A percentile compares a stretch with the other conserved stretches of the same genome.
Evolutionary conservation across 2,797 vertebrate species (phyloP).

Genomic region (Dallia pectoralis): DNA sequence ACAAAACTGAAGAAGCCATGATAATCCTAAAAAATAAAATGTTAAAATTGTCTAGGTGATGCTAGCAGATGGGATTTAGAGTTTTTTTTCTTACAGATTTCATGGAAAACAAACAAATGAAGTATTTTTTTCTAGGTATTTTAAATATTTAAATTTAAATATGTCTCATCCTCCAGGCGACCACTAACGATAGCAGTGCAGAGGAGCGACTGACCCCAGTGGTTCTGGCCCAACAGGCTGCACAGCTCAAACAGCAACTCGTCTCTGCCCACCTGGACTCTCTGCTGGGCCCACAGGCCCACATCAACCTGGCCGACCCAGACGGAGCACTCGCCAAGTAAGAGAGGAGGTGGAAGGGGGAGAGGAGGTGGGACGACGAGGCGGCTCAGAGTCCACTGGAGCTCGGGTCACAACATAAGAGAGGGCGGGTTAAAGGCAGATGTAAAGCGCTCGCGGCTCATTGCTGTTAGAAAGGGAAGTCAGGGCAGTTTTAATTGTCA

Average conservation of each 20-base stretch:
- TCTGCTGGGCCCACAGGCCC: slow-evolving; percentile 84
- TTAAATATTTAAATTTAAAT: too few relatives aligned
- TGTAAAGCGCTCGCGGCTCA: neutral
- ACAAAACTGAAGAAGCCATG: too few relatives aligned
- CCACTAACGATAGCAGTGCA: slow-evolving; percentile 80
- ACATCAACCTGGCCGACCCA: slow-evolving; percentile 89
- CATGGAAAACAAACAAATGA: too few relatives aligned
- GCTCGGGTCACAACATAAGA: neutral
- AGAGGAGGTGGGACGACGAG: neutral
- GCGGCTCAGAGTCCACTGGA: neutral
- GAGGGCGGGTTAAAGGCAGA: neutral
- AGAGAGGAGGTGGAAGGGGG: neutral
- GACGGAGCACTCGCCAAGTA: slow-evolving; percentile 91
- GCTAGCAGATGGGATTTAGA: too few relatives aligned
- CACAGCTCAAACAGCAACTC: slow-evolving; percentile 88
- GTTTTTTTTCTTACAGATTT: too few relatives aligned
- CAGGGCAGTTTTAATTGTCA: neutral
- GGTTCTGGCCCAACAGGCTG: slow-evolving; percentile 87
- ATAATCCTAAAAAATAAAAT: too few relatives aligned
- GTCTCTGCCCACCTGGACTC: slow-evolving; percentile 87
- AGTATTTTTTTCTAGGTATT: too few relatives aligned
- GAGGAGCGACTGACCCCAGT: slow-evolving; percentile 91
- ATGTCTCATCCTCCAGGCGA: slow-evolving; percentile 59
- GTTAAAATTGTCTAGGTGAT: too few relatives aligned
- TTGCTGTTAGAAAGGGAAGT: neutral